Base-by-base conservation (phyloP, 2,797 vertebrate species). In the Malurus splendens region DNA sequence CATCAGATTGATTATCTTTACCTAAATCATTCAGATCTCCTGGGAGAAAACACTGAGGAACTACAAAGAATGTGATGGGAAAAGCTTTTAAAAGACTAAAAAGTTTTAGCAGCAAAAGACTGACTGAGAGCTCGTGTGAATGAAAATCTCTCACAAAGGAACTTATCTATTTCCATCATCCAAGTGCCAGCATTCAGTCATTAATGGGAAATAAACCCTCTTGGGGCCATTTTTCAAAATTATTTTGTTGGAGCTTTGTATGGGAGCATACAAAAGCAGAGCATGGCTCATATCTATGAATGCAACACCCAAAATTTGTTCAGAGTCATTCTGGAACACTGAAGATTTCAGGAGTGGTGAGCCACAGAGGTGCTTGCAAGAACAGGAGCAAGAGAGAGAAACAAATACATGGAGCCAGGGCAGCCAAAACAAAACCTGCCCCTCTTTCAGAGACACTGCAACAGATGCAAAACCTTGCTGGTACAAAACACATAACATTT, bases 1-100 rank as follows among this genome's bases (percentile, higher is more conserved):
- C 54, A 33, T 17, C 24, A 88, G 75, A 93, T 90, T 79, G 84
- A 94, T 94, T 90, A 80, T 82, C 86, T 86, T 84, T 84, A 70
- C 75, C 56, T 60, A 74, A 87, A 50, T 79, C 4, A 1, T 54
- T 44, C 38, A 64, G 64, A 71, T 74, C 84, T 91, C 75, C 67
- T 17, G 24, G 75, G 78, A 87, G 50, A 39, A 88, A 89, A 72
- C 51, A 54, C 42, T n/a, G 55, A 86, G 47, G 66, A 90, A 84
- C 60, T 67, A 55, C 33, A 41, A 52, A 70, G 38, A 79, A 73
- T 17, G 27, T 19, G 78, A 80, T 42, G 14, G 61, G 32, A 60
- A 83, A 88, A 82, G 52, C 64, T 82, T 82, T 88, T 56, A 70
- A 61, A 83, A 36, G 66, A 54, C 74, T 91, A 62, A 54, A 56